phyloP scores from a whole-genome alignment of 1,140 invertebrate genomes.

The Plodia interpunctella region DNA sequence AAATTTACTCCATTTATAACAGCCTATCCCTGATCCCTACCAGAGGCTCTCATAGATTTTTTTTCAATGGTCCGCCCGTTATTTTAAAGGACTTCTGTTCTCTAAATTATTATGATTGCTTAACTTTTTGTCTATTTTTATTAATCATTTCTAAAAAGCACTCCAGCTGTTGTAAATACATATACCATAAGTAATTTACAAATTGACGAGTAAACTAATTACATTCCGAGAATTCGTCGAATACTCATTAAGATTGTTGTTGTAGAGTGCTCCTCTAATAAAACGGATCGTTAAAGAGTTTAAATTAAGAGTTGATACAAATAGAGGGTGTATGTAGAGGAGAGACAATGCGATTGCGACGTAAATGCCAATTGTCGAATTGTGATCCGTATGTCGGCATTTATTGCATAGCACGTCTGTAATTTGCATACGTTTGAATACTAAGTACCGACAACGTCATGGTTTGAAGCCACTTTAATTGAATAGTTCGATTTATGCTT shows the following conservation, averaged over 20 bases:
- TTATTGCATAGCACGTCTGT: slow-evolving; percentile 75
- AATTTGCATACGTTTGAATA: slow-evolving; percentile 77
- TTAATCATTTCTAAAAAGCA: not conserved
- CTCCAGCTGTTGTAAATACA: not conserved
- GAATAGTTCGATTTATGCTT: slow-evolving; percentile 72
- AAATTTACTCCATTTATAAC: too few relatives aligned
- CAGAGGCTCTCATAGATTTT: too few relatives aligned
- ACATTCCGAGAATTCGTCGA: not conserved
- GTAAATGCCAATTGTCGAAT: slow-evolving; percentile 74
- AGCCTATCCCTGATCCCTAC: too few relatives aligned
- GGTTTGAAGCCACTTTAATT: slow-evolving; percentile 73
- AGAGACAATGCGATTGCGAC: slow-evolving; percentile 56
- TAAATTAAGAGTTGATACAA: slow-evolving; percentile 8
- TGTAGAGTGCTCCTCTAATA: not conserved
- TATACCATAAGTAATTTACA: not conserved
- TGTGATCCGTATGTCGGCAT: slow-evolving; percentile 73
- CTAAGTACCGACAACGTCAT: slow-evolving; percentile 64
- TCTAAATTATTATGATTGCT: too few relatives aligned
- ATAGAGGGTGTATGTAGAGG: not conserved
- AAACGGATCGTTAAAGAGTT: slow-evolving; percentile 7
- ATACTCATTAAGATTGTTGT: slow-evolving; percentile 7
- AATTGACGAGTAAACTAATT: not conserved
- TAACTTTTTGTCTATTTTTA: not conserved
- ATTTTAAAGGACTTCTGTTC: too few relatives aligned
- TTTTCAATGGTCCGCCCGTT: too few relatives aligned